Evolutionary conservation across 2,888 invertebrate genomes (phyloP), one percentile per base, ranked within the genome.

Genomic region (Brassicogethes aeneus): DNA sequence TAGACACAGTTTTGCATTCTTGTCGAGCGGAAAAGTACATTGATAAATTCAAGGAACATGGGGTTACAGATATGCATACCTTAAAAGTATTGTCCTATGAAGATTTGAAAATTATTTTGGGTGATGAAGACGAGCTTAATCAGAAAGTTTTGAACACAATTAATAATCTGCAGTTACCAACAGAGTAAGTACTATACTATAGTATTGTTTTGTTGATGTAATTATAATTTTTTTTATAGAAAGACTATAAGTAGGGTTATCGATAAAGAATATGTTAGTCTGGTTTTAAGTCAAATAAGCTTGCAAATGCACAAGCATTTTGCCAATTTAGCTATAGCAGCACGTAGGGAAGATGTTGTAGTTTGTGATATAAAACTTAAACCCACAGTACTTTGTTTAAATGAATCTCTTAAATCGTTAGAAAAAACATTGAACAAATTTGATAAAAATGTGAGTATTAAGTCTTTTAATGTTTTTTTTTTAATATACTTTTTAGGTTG

Each of bases 1-100:
- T 62, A 36, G 57, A 60, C 43, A 50, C 58, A n/a, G 45, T 61
- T 34, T 47, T 64, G 40, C 48, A 55, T 17, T 45, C 57, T 7
- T 56, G 57, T 12, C 44, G 51, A 14, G 60, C 60, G 3, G 57
- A 58, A 45, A 41, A 55, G 13, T 59, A 59, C 44, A 17, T 56
- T 3, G 51, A 54, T 5, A 46, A 51, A 3, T 60, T 64, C 33
- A 52, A 34, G 31, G 41, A 49, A 37, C 43, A 51, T 30, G 42
- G 53, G 23, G 46, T 56, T 32, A 10, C 3, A 35, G 53, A 58
- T 34, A 46, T 55, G 0, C 47, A 44, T 36, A 48, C 48, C 40
- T 42, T 62, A n/a, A 56, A 57, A 47, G 37, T 60, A 13, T 42
- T 64, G 37, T 40, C 48, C 8, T 46, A 54, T 3, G 51, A 55